These are phyloP conservation scores for Chaetodon trifasciatus DNA, from an alignment of 2,797 vertebrate genomes.

Conservation along the genomic window DNA sequence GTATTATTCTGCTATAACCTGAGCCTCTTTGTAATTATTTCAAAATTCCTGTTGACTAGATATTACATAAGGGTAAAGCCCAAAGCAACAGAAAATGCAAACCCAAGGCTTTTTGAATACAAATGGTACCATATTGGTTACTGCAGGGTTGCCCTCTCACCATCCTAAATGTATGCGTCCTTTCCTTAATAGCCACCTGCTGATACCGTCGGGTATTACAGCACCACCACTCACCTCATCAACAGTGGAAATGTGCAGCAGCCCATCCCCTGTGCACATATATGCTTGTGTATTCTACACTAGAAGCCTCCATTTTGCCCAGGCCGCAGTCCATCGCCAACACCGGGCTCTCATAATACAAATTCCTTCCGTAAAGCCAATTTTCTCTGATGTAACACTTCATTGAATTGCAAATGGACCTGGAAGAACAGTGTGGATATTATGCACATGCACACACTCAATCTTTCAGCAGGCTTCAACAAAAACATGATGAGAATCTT, in stretches of 20 bases:
- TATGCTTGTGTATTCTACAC: constrained; percentile 20
- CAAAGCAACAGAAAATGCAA: constrained; percentile 9
- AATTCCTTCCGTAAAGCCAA: constrained; percentile 60
- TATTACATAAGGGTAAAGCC: neutral
- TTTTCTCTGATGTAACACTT: constrained; percentile 68
- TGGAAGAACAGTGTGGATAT: constrained; percentile 39
- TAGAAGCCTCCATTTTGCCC: constrained; percentile 31
- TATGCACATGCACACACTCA: constrained; percentile 43
- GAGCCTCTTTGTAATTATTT: constrained; percentile 12
- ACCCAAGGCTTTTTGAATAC: constrained; percentile 13
- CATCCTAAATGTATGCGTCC: constrained; percentile 11
- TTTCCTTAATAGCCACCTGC: constrained; percentile 55
- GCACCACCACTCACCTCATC: constrained; percentile 65
- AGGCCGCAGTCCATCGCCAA: constrained; percentile 38
- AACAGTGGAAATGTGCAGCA: constrained; percentile 41
- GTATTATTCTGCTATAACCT: constrained; percentile 11
- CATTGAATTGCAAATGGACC: constrained; percentile 70
- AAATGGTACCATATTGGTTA: constrained; percentile 22
- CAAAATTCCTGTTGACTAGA: neutral
- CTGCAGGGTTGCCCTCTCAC: constrained; percentile 17
- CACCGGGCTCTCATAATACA: constrained; percentile 37
- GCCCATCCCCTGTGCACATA: constrained; percentile 8
- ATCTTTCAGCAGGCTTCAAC: constrained; percentile 44
- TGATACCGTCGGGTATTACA: constrained; percentile 56
- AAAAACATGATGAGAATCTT: constrained; percentile 57